phyloP scores from a whole-genome alignment of 2,888 invertebrate genomes.

The Habroteleia sp. region DNA sequence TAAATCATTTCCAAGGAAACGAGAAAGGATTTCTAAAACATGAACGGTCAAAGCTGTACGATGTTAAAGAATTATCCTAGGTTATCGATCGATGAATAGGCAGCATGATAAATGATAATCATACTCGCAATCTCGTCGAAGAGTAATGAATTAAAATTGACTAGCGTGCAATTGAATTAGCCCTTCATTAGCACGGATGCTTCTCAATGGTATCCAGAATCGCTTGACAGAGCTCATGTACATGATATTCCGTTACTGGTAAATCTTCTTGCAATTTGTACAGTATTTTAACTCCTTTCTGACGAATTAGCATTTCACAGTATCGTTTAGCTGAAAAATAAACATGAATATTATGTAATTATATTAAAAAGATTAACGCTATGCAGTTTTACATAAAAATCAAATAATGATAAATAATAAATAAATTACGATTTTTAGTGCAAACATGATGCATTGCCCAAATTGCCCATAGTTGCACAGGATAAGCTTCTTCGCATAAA shows the following conservation, averaged over 20 bases:
- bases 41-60: constrained; percentile 30
- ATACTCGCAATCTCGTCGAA: constrained; percentile 37
- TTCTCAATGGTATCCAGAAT: constrained; percentile 78
- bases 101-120: constrained; percentile 17
- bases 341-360: background rate
- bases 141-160: constrained; percentile 69
- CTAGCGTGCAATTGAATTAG: constrained; percentile 70
- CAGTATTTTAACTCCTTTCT: constrained; percentile 84
- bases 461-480: constrained; percentile 88
- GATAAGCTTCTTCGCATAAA: constrained; percentile 83
- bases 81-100: constrained; percentile 24
- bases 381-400: no score
- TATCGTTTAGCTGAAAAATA: constrained; percentile 84
- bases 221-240: constrained; percentile 76
- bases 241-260: constrained; percentile 76
- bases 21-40: constrained; percentile 20
- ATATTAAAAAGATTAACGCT: no score
- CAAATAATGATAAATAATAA: background rate
- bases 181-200: constrained; percentile 74
- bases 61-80: constrained; percentile 31
- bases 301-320: constrained; percentile 85
- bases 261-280: constrained; percentile 76
- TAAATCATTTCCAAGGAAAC: background rate
- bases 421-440: constrained; percentile 85
- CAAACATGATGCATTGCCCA: constrained; percentile 91